These are phyloP conservation scores for Sciurus vulgaris DNA, from an alignment of 2,797 vertebrate genomes.

Conservation along the genomic window DNA sequence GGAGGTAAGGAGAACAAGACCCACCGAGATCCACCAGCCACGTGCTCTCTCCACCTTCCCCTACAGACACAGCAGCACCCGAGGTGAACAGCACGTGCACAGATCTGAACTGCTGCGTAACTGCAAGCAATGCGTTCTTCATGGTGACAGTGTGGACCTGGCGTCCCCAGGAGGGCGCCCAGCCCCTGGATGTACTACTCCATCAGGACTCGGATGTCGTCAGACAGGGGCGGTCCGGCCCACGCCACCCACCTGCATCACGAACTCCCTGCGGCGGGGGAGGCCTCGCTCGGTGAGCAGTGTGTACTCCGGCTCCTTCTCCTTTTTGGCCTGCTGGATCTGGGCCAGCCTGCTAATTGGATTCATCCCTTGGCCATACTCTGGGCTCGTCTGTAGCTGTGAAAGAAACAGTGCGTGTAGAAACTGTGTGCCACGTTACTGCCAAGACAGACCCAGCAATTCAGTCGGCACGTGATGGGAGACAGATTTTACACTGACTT, in stretches of 20 bases:
- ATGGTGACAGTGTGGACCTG: fast-evolving
- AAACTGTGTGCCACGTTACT: constrained; percentile 24
- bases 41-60: neutral
- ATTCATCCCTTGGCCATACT: constrained; percentile 98
- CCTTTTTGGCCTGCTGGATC: constrained; percentile 99
- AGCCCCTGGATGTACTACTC: fast-evolving
- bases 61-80: neutral
- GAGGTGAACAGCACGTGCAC: fast-evolving
- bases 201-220: fast-evolving
- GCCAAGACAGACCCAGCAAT: neutral
- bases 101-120: neutral
- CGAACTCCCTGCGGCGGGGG: constrained; percentile 96
- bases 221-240: neutral
- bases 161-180: neutral
- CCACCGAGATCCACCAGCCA: neutral
- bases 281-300: constrained; percentile 96
- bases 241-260: constrained; percentile 93
- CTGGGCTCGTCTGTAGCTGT: constrained; percentile 96
- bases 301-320: constrained; percentile 97
- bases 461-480: neutral
- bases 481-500: neutral
- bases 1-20: neutral
- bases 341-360: constrained; percentile 99
- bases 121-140: too few relatives aligned
- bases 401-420: constrained; percentile 51